Percentiles rank a stretch among this genome's conserved stretches.
phyloP scores from a whole-genome alignment of 2,797 vertebrate genomes.

The Acipenser transmontanus region DNA sequence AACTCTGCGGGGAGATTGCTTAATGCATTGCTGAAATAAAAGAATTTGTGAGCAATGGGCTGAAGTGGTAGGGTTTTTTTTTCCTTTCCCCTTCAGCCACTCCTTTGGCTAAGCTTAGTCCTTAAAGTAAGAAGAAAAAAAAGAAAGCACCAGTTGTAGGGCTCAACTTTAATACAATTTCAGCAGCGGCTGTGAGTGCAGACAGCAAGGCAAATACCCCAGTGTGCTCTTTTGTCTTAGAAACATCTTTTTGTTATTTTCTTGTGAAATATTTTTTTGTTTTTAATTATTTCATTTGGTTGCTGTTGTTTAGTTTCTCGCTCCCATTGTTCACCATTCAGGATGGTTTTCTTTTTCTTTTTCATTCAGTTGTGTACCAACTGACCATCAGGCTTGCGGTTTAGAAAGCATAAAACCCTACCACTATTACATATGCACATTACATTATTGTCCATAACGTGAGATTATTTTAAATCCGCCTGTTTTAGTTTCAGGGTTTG shows the following conservation, averaged over 20 bases:
- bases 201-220: conserved; percentile 70
- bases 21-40: conserved; percentile 99
- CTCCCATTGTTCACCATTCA: conserved; percentile 46
- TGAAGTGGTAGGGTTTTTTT: conserved; percentile 71
- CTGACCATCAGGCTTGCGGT: too few relatives aligned
- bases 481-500: too few relatives aligned
- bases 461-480: too few relatives aligned
- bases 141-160: conserved; percentile 73
- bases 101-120: conserved; percentile 89
- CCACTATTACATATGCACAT: too few relatives aligned
- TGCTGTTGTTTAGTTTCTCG: conserved; percentile 60
- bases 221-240: conserved; percentile 67
- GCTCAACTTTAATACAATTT: conserved; percentile 91
- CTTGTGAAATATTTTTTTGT: conserved; percentile 67
- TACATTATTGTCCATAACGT: too few relatives aligned
- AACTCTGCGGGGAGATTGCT: conserved; percentile 96
- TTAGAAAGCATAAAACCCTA: too few relatives aligned
- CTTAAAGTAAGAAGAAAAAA: conserved; percentile 68
- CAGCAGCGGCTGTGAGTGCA: conserved; percentile 81
- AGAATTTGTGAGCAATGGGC: conserved; percentile 96
- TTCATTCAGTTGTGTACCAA: too few relatives aligned
- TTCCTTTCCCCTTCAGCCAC: conserved; percentile 61
- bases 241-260: conserved; percentile 73
- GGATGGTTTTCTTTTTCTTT: too few relatives aligned
- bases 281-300: conserved; percentile 34